phyloP scores from a whole-genome alignment of 2,113 vertebrate species.

The Mixornis gularis region DNA sequence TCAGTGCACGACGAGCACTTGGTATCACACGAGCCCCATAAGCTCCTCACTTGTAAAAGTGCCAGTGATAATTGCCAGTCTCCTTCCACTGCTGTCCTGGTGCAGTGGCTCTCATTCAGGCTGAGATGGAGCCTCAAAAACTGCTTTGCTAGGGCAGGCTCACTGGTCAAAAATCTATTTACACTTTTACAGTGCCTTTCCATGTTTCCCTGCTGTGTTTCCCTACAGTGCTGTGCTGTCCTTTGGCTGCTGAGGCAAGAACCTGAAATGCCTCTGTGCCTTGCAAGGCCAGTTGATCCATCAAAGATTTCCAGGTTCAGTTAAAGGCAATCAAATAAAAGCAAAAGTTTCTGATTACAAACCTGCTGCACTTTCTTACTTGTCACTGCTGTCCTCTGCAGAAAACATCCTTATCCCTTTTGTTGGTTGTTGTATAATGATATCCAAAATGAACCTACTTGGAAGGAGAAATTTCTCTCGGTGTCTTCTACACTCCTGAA shows the following conservation, averaged over 20 bases:
- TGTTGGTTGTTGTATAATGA: neutral
- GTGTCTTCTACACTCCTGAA: neutral
- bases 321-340: neutral
- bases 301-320: neutral
- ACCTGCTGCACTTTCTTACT: neutral
- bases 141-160: neutral
- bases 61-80: slow-evolving; percentile 39
- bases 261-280: neutral
- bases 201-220: neutral
- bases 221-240: neutral
- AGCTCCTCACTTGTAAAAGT: neutral
- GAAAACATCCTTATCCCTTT: neutral
- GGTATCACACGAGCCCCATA: neutral
- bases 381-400: neutral
- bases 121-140: neutral
- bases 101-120: neutral
- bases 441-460: neutral
- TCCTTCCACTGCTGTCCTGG: neutral
- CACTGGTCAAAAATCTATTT: neutral
- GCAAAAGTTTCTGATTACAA: neutral
- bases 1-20: neutral
- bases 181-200: neutral
- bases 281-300: neutral
- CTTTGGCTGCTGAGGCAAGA: neutral
- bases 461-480: neutral